A percentile compares a stretch with the other conserved stretches of the same genome.
phyloP scores from a whole-genome alignment of 1,140 invertebrate species.

The Zaprionus kolodkinae region DNA sequence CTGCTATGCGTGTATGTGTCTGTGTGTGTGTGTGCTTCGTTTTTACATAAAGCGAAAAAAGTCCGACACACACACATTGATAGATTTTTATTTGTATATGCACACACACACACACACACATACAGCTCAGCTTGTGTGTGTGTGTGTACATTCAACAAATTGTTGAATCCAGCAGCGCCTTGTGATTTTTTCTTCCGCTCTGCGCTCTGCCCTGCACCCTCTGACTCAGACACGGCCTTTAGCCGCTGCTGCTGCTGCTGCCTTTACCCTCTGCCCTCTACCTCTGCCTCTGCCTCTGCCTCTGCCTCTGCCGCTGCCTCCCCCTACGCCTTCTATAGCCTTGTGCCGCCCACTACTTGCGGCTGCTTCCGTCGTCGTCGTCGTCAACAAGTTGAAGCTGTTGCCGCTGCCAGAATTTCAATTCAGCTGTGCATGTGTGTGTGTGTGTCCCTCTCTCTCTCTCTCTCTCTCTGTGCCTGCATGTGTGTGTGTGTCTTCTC shows the following conservation, averaged over 20 bases:
- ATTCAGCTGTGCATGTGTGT: slow-evolving; percentile 32
- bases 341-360: slow-evolving; percentile 67
- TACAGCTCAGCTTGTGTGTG: slow-evolving; percentile 19
- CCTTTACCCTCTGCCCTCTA: not conserved
- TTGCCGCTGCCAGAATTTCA: slow-evolving; percentile 64
- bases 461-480: not conserved
- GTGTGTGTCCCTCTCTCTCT: not conserved
- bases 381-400: slow-evolving; percentile 81
- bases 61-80: slow-evolving; percentile 50
- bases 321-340: not conserved
- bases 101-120: slow-evolving; percentile 44
- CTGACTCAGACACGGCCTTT: no score
- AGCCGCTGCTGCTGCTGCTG: not conserved
- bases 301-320: no score
- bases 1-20: slow-evolving; percentile 32
- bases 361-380: slow-evolving; percentile 73
- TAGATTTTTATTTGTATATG: slow-evolving; percentile 42
- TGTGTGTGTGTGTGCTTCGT: slow-evolving; percentile 38
- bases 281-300: not conserved
- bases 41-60: slow-evolving; percentile 47
- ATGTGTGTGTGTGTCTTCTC: not conserved
- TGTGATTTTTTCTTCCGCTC: slow-evolving; percentile 61
- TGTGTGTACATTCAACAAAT: slow-evolving; percentile 78
- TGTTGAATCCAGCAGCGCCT: slow-evolving; percentile 72
- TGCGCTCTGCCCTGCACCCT: no score